A percentile compares a stretch with the other conserved stretches of the same genome.
Conservation (phyloP, 2,888 invertebrate species). For the Notodonta ziczac region DNA sequence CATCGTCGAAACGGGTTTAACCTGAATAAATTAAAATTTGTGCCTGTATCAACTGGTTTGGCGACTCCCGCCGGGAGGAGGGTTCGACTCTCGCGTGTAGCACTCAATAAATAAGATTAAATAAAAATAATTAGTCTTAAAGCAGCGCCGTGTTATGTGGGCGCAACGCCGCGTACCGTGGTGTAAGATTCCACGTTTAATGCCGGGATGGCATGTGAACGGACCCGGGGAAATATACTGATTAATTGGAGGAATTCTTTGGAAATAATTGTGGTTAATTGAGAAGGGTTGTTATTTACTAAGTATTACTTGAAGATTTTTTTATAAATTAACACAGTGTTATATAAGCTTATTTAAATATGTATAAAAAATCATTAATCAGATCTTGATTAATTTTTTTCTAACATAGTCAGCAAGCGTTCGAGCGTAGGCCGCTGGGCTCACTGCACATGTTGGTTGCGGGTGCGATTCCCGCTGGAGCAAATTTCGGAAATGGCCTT, state of each 20-base stretch:
- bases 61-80: conserved; percentile 57
- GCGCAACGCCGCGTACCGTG: conserved; percentile 64
- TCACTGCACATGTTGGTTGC: too few species aligned
- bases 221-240: not conserved
- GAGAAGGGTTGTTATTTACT: not conserved
- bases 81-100: conserved; percentile 62
- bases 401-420: too few species aligned
- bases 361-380: too few species aligned
- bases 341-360: too few species aligned
- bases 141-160: conserved; percentile 57
- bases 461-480: too few species aligned
- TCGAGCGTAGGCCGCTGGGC: too few species aligned
- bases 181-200: conserved; percentile 68
- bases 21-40: conserved; percentile 40
- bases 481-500: too few species aligned
- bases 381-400: too few species aligned
- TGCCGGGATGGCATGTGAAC: conserved; percentile 9
- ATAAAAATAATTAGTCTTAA: conserved; percentile 76
- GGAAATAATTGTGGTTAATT: not conserved
- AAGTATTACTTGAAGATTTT: not conserved
- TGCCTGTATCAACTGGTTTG: conserved; percentile 64
- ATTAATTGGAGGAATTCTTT: conserved; percentile 1
- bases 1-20: not conserved
- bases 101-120: conserved; percentile 77
- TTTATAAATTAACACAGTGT: too few species aligned